phyloP scores from a whole-genome alignment of 2,113 vertebrate genomes.

The Albula glossodonta region DNA sequence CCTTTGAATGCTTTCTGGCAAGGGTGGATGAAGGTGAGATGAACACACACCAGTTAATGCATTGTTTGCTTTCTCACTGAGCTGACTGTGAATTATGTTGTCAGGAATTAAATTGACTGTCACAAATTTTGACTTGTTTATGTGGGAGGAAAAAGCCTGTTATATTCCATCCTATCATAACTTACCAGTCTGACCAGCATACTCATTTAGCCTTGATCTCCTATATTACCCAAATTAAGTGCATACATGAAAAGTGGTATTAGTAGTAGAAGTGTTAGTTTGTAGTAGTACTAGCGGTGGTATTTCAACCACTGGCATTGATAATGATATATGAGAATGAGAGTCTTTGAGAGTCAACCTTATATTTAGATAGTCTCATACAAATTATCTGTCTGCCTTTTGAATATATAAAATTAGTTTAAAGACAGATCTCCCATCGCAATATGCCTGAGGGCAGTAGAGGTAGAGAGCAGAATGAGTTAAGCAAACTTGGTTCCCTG shows the following conservation, averaged over 20 bases:
- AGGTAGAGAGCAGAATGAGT: constrained; percentile 35
- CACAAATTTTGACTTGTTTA: too few relatives aligned
- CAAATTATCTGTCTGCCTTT: background rate
- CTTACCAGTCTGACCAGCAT: too few relatives aligned
- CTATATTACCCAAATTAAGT: background rate
- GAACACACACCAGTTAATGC: background rate
- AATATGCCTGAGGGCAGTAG: background rate
- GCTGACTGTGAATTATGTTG: background rate
- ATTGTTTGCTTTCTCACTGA: background rate
- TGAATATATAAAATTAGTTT: background rate
- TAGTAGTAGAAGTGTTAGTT: background rate
- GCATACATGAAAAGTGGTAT: background rate
- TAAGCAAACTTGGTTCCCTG: constrained; percentile 38
- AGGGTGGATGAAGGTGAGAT: background rate
- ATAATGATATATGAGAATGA: too few relatives aligned
- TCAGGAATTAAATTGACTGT: background rate
- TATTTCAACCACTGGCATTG: background rate
- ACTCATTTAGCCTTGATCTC: too few relatives aligned
- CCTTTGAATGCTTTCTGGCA: background rate
- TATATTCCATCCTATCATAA: too few relatives aligned
- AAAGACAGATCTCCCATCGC: background rate
- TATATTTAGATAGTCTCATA: too few relatives aligned
- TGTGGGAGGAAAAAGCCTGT: too few relatives aligned
- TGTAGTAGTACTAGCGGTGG: background rate
- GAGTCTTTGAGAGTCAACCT: too few relatives aligned